Percentiles rank a stretch among this genome's conserved stretches.
Conservation (phyloP, 2,113 vertebrate species). For the Siphamia tubifer region DNA sequence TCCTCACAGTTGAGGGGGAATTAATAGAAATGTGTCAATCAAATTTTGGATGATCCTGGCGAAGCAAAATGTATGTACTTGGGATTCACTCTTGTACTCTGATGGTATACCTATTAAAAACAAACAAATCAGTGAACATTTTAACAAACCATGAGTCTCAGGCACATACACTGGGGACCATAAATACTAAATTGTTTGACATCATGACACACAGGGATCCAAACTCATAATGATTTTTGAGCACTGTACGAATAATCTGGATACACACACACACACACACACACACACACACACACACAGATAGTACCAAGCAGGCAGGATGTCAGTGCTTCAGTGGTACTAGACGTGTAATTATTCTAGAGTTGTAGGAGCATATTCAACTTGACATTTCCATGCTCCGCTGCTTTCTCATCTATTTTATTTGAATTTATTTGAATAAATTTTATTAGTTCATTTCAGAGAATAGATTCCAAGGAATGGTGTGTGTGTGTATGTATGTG, state of each 20-base stretch:
- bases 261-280: neutral
- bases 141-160: no score
- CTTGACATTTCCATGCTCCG: slow-evolving; percentile 61
- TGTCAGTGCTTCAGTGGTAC: slow-evolving; percentile 46
- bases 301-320: slow-evolving; percentile 28
- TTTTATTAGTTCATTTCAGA: slow-evolving; percentile 50
- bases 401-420: slow-evolving; percentile 63
- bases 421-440: slow-evolving; percentile 66
- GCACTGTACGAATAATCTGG: neutral
- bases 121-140: no score
- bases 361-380: slow-evolving; percentile 45
- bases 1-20: neutral
- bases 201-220: neutral
- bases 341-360: slow-evolving; percentile 58
- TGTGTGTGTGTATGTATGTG: no score
- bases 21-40: neutral
- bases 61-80: neutral
- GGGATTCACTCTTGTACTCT: no score
- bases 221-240: neutral
- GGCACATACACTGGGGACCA: slow-evolving; percentile 10
- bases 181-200: neutral
- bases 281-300: neutral
- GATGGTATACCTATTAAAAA: no score
- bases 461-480: slow-evolving; percentile 16
- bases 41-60: neutral